Evolutionary conservation across 2,888 invertebrate species (phyloP).

Genomic region (Merodon equestris): DNA sequence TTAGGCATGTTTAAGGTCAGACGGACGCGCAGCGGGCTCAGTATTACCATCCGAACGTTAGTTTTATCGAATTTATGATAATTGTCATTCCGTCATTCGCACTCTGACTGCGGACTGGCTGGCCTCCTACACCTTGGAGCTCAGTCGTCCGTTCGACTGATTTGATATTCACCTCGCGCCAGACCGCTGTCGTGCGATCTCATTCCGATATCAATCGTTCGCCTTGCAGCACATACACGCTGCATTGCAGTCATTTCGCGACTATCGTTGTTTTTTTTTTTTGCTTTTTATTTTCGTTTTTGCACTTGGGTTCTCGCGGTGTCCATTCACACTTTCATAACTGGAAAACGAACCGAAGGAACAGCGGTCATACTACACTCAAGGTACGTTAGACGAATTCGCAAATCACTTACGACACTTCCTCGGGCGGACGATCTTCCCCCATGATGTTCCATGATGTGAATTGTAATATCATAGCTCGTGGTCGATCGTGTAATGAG

Average conservation of each 20-base stretch:
- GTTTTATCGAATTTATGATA: conserved; percentile 66
- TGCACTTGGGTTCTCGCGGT: conserved; percentile 5
- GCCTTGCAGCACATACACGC: conserved; percentile 48
- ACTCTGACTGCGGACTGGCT: conserved; percentile 33
- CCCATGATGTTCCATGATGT: too few relatives aligned
- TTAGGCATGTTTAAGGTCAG: too few relatives aligned
- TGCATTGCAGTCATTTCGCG: conserved; percentile 28
- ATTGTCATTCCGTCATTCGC: conserved; percentile 62
- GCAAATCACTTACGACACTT: neutral
- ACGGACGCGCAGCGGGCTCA: neutral
- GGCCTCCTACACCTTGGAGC: conserved; percentile 60
- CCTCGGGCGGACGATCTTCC: too few relatives aligned
- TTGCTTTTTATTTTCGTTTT: conserved; percentile 10
- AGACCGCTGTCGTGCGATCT: conserved; percentile 56
- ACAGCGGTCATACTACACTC: too few relatives aligned
- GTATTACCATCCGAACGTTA: conserved; percentile 52
- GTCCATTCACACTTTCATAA: neutral
- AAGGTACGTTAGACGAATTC: too few relatives aligned
- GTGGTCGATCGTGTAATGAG: conserved; percentile 24
- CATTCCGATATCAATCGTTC: conserved; percentile 61
- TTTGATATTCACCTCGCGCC: conserved; percentile 63
- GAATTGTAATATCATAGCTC: too few relatives aligned
- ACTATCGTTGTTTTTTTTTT: too few relatives aligned
- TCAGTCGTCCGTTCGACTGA: conserved; percentile 42
- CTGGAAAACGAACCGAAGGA: neutral